Conservation (phyloP, 2,113 vertebrate genomes). For the Tricholaema leucomelas region DNA sequence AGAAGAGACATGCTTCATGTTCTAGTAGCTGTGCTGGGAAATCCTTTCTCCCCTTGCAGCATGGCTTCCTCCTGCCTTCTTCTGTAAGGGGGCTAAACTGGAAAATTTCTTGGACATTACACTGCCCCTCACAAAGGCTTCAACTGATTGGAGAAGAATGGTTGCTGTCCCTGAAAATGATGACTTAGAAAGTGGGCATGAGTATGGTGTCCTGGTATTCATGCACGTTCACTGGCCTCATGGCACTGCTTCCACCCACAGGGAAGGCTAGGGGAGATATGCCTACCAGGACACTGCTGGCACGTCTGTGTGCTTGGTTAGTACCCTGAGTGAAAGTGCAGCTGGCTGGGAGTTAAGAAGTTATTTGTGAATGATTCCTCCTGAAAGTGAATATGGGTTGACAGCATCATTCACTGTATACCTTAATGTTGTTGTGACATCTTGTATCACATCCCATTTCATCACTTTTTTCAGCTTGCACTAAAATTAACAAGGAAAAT, state of each 20-base stretch:
- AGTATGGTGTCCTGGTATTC: neutral
- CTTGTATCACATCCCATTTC: rapidly evolving
- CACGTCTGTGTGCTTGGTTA: neutral
- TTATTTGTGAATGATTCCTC: neutral
- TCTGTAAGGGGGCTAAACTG: neutral
- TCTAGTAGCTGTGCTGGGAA: neutral
- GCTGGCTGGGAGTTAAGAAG: neutral
- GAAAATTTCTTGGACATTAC: neutral
- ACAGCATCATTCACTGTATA: neutral
- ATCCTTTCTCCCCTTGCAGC: neutral
- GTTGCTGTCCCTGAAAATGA: neutral
- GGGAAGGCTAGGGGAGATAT: neutral
- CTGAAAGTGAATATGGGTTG: neutral
- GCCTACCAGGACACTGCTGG: rapidly evolving
- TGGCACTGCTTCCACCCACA: neutral
- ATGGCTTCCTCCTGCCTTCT: neutral
- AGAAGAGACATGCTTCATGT: neutral
- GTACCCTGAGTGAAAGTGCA: neutral
- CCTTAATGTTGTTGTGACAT: neutral
- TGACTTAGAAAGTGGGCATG: rapidly evolving
- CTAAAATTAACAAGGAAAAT: neutral
- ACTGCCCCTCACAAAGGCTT: neutral
- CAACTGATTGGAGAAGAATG: rapidly evolving
- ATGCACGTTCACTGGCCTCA: rapidly evolving
- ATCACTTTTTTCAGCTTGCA: neutral